Base-by-base conservation (phyloP, 1,140 invertebrate genomes). In the Ruditapes philippinarum region DNA sequence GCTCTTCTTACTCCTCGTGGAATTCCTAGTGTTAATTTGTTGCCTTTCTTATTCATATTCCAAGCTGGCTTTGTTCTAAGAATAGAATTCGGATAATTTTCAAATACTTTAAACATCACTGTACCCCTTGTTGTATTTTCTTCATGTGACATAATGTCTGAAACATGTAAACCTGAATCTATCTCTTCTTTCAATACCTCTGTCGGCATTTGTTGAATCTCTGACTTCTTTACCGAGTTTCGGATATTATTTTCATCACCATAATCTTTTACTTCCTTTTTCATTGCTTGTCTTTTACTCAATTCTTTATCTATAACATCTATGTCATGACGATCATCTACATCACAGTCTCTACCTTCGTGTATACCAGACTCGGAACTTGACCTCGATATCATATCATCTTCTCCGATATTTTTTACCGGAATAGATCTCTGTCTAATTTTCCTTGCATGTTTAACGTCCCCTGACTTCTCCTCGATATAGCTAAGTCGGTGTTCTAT, bases 281-380 rank as follows among this genome's bases (percentile, higher is more conserved):
- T 42, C 3, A 31, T 31, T 36, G 74, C 42, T 36, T 54, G 28
- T 54, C 74, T 54, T 78, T 54, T 78, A 25, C 33, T 78, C 74
- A 78, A 33, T 28, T 78, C 74, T 19, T 31, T 4, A 22, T 51
- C 74, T 36, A 78, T 54, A 51, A 78, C 51, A 22, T 51, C 74
- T 36, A 78, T 54, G 36, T 54, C 51, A 14, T 78, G 42, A 31
- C 19, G 60, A 28, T 83, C 81, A 3, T 62, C 79, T 0, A 31
- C 33, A 4, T 83, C 81, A 31, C 31, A 17, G 22, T 70, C 45
- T 17, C 40, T 25, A 0, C 60, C 79, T 54, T 88, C 60, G 49
- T 80, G 51, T 60, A 88, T 88, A 17, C 85, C 85, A 3, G 85
- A 88, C 45, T 88, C 85, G 17, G 85, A 88, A 62, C 85, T 79